Conservation (phyloP, 2,113 vertebrate species). For the Boleophthalmus pectinirostris region DNA sequence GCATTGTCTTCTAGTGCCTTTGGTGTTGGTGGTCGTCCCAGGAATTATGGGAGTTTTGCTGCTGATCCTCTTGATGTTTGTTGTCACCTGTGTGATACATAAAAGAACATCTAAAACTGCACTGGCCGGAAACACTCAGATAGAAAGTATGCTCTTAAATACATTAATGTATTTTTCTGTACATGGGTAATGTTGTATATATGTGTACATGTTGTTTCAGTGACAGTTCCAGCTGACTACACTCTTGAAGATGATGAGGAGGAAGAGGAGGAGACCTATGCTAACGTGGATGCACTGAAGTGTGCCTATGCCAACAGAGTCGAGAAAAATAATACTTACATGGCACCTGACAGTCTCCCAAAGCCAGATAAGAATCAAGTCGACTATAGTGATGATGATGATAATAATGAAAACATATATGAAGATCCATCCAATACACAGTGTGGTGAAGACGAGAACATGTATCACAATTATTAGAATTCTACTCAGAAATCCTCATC, state of each 20-base stretch:
- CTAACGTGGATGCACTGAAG: neutral
- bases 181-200: neutral
- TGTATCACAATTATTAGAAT: neutral
- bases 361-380: neutral
- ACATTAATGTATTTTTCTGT: neutral
- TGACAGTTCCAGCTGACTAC: neutral
- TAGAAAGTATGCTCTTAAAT: constrained; percentile 22
- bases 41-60: constrained; percentile 7
- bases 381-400: neutral
- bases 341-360: neutral
- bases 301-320: neutral
- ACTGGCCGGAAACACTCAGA: neutral
- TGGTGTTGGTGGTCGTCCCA: constrained; percentile 11
- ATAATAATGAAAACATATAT: neutral
- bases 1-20: constrained; percentile 10
- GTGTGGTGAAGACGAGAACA: neutral
- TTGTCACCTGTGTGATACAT: neutral
- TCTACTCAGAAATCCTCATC: neutral
- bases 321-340: neutral
- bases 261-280: neutral
- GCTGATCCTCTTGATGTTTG: constrained; percentile 28
- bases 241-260: neutral
- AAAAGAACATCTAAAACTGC: constrained; percentile 2
- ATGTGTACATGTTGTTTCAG: neutral
- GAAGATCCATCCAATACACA: neutral